Percentiles rank a stretch among this genome's conserved stretches.
These are phyloP conservation scores for Microtus pennsylvanicus DNA, from an alignment of 2,113 vertebrate genomes.

Conservation along the genomic window DNA sequence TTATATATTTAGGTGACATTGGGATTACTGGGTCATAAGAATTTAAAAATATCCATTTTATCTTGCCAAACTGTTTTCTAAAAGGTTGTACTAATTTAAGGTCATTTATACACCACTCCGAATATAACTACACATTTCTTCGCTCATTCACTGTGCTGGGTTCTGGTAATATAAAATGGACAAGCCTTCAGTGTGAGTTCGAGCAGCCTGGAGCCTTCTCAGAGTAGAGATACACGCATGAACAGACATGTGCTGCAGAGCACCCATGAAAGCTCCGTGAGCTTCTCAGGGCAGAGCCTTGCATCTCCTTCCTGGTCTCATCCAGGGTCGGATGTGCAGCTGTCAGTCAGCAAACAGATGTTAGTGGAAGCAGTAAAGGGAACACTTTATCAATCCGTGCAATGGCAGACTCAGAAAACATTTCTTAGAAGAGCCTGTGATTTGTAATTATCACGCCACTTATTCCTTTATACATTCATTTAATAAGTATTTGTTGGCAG, in stretches of 20 bases:
- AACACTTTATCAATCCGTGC: background rate
- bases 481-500: background rate
- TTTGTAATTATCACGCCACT: slow-evolving; percentile 9
- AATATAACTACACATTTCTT: background rate
- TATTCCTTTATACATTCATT: slow-evolving; percentile 27
- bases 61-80: slow-evolving; percentile 44
- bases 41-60: slow-evolving; percentile 14
- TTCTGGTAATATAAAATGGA: background rate
- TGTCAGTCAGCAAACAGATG: background rate
- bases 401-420: background rate
- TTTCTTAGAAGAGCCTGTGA: slow-evolving; percentile 44
- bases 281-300: background rate
- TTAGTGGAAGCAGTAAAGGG: background rate
- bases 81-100: background rate
- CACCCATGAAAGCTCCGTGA: too few species aligned
- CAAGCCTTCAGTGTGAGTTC: background rate
- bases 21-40: background rate
- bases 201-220: background rate
- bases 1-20: background rate
- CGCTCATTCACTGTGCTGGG: background rate
- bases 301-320: background rate
- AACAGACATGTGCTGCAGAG: too few species aligned
- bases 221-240: background rate
- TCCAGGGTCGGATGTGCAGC: background rate
- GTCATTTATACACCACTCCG: background rate